Conservation (phyloP, 53 echinoderm and acorn worm species). For the Mesocentrotus franciscanus region DNA sequence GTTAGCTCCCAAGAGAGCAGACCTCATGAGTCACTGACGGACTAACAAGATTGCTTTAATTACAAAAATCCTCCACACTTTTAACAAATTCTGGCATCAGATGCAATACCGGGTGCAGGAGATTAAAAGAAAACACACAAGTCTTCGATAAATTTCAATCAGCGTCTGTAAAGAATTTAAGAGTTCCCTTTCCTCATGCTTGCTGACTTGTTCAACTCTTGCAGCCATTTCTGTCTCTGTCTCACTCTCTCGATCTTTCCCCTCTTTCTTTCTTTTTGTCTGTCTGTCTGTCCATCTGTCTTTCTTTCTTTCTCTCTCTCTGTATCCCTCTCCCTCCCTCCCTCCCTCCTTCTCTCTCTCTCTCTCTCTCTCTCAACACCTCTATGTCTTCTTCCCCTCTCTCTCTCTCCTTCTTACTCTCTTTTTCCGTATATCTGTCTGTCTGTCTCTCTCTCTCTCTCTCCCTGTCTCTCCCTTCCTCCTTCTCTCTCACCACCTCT, state of each 20-base stretch:
- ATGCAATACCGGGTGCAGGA: slow-evolving; percentile 1
- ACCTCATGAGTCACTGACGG: not conserved
- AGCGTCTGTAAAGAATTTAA: not conserved
- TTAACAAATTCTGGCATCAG: not conserved
- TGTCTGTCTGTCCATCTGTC: not conserved
- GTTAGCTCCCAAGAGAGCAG: slow-evolving; percentile 12
- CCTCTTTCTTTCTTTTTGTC: no score
- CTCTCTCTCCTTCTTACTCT: no score
- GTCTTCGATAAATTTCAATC: not conserved
- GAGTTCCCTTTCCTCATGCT: not conserved
- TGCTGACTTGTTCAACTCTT: no score
- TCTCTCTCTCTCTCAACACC: not conserved
- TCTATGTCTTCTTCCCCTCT: no score
- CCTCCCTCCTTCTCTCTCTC: not conserved
- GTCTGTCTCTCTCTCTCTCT: not conserved
- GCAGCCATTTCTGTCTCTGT: no score
- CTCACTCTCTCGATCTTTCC: not conserved
- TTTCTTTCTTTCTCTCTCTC: not conserved
- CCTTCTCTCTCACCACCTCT: no score
- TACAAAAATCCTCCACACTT: not conserved
- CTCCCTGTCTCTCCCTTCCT: not conserved
- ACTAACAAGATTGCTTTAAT: slow-evolving; percentile 32
- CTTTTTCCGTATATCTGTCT: no score
- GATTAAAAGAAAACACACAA: slow-evolving; percentile 15
- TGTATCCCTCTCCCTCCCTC: not conserved